A percentile compares a stretch with the other conserved stretches of the same genome.
Conservation (phyloP, 2,797 vertebrate species). For the Sarcoramphus papa region DNA sequence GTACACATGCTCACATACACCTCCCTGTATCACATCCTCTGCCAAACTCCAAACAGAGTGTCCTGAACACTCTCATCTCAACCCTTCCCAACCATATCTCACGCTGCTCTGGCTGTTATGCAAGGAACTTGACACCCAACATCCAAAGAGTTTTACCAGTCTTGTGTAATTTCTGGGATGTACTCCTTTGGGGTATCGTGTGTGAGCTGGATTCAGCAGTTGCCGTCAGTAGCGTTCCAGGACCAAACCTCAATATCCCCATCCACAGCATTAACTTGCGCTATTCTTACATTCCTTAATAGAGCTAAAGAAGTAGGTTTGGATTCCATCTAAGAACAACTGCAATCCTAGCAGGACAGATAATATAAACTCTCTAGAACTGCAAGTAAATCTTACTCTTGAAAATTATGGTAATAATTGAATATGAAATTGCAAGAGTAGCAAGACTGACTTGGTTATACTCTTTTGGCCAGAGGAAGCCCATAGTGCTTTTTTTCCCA, state of each 20-base stretch:
- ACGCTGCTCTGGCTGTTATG: background rate
- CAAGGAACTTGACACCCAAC: background rate
- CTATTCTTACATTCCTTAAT: background rate
- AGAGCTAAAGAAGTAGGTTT: background rate
- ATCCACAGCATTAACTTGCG: background rate
- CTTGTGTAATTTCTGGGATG: background rate
- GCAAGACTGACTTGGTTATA: background rate
- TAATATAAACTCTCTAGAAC: background rate
- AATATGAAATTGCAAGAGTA: background rate
- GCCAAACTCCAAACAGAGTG: background rate
- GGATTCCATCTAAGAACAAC: background rate
- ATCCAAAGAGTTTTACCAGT: background rate
- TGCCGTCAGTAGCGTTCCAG: background rate
- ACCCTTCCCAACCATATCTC: background rate
- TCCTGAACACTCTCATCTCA: background rate
- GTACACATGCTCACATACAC: background rate
- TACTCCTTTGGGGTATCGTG: rapidly evolving
- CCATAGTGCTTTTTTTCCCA: background rate
- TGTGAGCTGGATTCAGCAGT: background rate
- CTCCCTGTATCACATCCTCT: background rate
- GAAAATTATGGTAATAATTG: background rate
- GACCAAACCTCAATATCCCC: background rate
- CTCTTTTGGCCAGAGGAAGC: background rate
- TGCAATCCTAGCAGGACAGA: background rate
- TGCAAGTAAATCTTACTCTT: background rate